phyloP scores from a whole-genome alignment of 2,888 invertebrate genomes.

The Cordilura impudica region DNA sequence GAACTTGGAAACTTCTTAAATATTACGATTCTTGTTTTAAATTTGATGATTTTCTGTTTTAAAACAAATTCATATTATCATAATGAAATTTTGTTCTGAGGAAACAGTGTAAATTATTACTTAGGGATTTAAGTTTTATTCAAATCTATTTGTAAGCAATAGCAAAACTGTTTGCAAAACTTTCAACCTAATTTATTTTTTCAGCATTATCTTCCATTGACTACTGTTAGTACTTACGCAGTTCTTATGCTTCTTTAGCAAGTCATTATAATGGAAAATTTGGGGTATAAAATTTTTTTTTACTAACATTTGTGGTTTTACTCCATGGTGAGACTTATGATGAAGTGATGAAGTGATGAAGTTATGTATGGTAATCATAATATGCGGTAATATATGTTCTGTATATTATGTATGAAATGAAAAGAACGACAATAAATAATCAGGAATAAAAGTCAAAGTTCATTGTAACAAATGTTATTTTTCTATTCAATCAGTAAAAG shows the following conservation, averaged over 20 bases:
- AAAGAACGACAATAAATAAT: slow-evolving; percentile 38
- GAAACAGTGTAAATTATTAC: neutral
- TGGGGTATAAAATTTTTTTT: slow-evolving; percentile 9
- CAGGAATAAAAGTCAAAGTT: slow-evolving; percentile 48
- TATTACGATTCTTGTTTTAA: too few relatives aligned
- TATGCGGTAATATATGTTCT: neutral
- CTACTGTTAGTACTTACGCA: neutral
- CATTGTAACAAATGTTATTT: slow-evolving; percentile 9
- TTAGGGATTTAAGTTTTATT: slow-evolving; percentile 15
- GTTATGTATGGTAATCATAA: neutral
- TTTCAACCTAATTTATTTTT: neutral
- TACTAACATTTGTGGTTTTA: slow-evolving; percentile 36
- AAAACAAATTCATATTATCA: too few relatives aligned
- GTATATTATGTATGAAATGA: neutral
- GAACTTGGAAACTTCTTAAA: too few relatives aligned
- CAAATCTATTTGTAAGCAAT: slow-evolving; percentile 13
- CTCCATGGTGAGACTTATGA: slow-evolving; percentile 22
- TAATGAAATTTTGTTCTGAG: too few relatives aligned
- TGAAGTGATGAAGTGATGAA: slow-evolving; percentile 34
- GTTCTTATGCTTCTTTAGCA: neutral
- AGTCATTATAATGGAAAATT: neutral
- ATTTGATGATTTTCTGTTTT: too few relatives aligned
- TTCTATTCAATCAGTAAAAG: neutral
- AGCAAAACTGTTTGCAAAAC: neutral
- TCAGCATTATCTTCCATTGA: neutral